These are phyloP conservation scores for Ranitomeya variabilis DNA, from an alignment of 2,113 vertebrate genomes.

Conservation along the genomic window DNA sequence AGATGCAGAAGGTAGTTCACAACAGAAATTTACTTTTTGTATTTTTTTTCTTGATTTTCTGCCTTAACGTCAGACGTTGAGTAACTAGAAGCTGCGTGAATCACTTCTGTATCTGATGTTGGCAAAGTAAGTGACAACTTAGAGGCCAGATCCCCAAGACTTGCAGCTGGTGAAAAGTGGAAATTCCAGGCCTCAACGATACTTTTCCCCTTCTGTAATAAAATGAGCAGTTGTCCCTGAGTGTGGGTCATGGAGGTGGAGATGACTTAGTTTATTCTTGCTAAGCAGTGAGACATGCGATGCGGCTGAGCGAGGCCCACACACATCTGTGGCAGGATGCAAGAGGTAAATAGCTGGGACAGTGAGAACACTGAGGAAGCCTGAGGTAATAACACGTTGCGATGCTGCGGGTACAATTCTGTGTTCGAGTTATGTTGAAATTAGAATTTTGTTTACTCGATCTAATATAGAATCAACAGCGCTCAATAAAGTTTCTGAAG, in stretches of 20 bases:
- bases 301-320: constrained; percentile 48
- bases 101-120: constrained; percentile 22
- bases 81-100: constrained; percentile 35
- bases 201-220: constrained; percentile 46
- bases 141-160: constrained; percentile 27
- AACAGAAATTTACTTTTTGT: not conserved
- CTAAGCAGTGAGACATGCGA: constrained; percentile 44
- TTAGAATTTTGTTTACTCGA: constrained; percentile 7
- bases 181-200: constrained; percentile 42
- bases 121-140: constrained; percentile 9
- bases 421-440: constrained; percentile 8
- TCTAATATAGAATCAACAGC: constrained; percentile 3
- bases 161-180: constrained; percentile 48
- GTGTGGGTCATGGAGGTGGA: constrained; percentile 30
- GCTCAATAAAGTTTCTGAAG: not conserved
- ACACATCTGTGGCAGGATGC: constrained; percentile 56
- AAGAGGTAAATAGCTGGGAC: constrained; percentile 43
- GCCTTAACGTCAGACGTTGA: constrained; percentile 40
- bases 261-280: constrained; percentile 34
- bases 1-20: constrained; percentile 37
- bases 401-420: not conserved
- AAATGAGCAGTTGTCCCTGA: constrained; percentile 45
- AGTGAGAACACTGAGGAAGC: constrained; percentile 14
- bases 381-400: constrained; percentile 15
- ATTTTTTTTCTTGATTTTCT: constrained; percentile 22